A percentile compares a stretch with the other conserved stretches of the same genome.
Conservation (phyloP, 2,888 invertebrate species). For the Macroteleia sp. region DNA sequence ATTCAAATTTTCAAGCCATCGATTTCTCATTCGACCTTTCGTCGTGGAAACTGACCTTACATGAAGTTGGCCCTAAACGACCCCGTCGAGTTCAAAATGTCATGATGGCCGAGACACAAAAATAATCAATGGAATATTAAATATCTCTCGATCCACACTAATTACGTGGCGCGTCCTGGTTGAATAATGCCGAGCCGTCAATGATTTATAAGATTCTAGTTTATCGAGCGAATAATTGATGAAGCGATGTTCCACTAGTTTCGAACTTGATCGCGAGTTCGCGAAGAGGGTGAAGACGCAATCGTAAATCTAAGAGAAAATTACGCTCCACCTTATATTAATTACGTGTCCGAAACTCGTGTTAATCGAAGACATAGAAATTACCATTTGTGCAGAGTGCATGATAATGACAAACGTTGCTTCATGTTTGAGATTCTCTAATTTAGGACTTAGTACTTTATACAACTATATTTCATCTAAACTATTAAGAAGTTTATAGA, state of each 20-base stretch:
- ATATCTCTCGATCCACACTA: slow-evolving; percentile 26
- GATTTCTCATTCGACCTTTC: slow-evolving; percentile 23
- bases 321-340: slow-evolving; percentile 57
- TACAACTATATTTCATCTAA: no score
- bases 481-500: no score
- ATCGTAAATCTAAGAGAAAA: slow-evolving; percentile 63
- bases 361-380: slow-evolving; percentile 59
- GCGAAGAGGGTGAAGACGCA: slow-evolving; percentile 49
- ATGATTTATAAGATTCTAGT: slow-evolving; percentile 59
- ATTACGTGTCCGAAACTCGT: slow-evolving; percentile 59
- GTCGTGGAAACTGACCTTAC: slow-evolving; percentile 23
- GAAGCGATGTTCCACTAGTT: slow-evolving; percentile 55
- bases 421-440: no score
- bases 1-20: slow-evolving; percentile 10
- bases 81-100: slow-evolving; percentile 9
- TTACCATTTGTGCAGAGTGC: slow-evolving; percentile 24
- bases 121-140: slow-evolving; percentile 33
- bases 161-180: slow-evolving; percentile 20
- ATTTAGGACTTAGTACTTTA: no score
- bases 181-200: slow-evolving; percentile 42
- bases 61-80: background rate
- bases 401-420: slow-evolving; percentile 12
- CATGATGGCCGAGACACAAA: background rate
- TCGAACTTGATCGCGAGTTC: slow-evolving; percentile 60
- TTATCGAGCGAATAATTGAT: slow-evolving; percentile 61